Evolutionary conservation across 2,888 invertebrate species (phyloP), one percentile per base, ranked within the genome.

Genomic region (Alloscopus bannaensis): DNA sequence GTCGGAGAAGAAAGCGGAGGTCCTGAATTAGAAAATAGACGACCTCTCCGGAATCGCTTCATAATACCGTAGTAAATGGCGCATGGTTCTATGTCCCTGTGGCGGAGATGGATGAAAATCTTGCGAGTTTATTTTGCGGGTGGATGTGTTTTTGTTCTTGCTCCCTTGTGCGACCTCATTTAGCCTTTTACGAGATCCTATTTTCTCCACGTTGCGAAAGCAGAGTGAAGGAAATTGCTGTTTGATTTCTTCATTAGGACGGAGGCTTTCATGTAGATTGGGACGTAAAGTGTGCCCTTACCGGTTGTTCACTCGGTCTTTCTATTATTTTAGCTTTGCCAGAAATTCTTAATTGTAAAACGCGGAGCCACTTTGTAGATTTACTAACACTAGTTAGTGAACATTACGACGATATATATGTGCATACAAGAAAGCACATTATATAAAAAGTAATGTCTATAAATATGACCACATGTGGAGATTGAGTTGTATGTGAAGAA

Each of bases 181-280:
- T 55, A 28, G 47, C 20, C n/a, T 16, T 72, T 65, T 26, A 29
- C 29, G 18, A 28, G 31, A 42, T 31, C 45, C 45, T 31, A 24
- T 70, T 52, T 24, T 42, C 47, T 65, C 22, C 57, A 24, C n/a
- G 20, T 40, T 28, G 13, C 31, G 26, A 18, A 11, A 3, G 28
- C 52, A 29, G 50, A 68, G 45, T 66, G 60, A 45, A 59, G 66
- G 75, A 75, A 75, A 75, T 60, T 75, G 60, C 68, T 40, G 60
- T 75, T 75, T 75, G 59, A 75, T 75, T 68, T 75, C 68, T 75
- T 59, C 68, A 75, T 75, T 66, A 68, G 22, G 60, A 8, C 24
- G n/a, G n/a, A n/a, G n/a, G n/a, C n/a, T n/a, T n/a, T n/a, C n/a
- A n/a, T n/a, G n/a, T n/a, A n/a, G n/a, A n/a, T n/a, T n/a, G n/a